Evolutionary conservation across 2,888 invertebrate species (phyloP).

Genomic region (Tiliacea aurago): DNA sequence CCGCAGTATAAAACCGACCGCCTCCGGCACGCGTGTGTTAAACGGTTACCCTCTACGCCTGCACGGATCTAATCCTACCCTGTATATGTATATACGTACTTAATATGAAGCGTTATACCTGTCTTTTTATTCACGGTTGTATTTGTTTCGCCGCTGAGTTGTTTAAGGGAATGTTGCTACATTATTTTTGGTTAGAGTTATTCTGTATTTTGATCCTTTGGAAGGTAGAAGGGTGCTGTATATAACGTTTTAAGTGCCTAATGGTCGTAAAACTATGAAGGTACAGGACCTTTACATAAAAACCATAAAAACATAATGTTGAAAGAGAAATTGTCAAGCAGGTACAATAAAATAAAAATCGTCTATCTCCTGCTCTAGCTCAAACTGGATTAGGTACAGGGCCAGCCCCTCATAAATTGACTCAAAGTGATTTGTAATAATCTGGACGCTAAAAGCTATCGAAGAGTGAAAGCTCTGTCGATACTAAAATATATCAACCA

Average conservation of each 20-base stretch:
- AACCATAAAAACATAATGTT: not conserved
- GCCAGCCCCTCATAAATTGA: not conserved
- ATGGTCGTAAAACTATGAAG: not conserved
- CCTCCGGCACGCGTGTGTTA: constrained; percentile 66
- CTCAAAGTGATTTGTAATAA: constrained; percentile 18
- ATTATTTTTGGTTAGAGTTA: constrained; percentile 31
- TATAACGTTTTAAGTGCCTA: not conserved
- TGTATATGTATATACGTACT: constrained; percentile 40
- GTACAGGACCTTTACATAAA: not conserved
- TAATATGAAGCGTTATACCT: constrained; percentile 50
- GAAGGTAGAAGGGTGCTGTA: not conserved
- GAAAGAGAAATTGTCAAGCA: not conserved
- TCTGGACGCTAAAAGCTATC: constrained; percentile 19
- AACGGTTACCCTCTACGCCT: constrained; percentile 65
- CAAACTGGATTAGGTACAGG: not conserved
- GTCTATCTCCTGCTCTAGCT: not conserved
- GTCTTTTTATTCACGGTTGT: constrained; percentile 41
- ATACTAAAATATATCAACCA: constrained; percentile 10
- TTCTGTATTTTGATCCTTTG: constrained; percentile 13
- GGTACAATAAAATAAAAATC: not conserved
- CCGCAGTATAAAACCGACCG: constrained; percentile 72
- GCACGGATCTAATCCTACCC: constrained; percentile 58
- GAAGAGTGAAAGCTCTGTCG: not conserved
- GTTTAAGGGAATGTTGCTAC: constrained; percentile 19
- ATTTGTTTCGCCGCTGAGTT: constrained; percentile 47